phyloP scores from a whole-genome alignment of 2,113 vertebrate species.

The Ochotona princeps region DNA sequence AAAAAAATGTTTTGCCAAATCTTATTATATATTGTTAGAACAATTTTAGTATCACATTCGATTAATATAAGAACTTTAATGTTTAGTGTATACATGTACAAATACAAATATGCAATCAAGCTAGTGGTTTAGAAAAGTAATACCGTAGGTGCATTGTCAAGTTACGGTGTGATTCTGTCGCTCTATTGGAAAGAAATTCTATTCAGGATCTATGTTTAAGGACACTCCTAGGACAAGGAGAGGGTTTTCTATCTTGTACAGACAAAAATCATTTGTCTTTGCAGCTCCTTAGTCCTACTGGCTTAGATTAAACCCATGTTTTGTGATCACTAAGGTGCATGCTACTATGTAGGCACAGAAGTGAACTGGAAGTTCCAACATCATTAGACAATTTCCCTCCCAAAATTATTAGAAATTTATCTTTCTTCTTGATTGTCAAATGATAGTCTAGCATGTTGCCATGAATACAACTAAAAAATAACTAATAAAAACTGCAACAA shows the following conservation, averaged over 20 bases:
- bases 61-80: slow-evolving; percentile 24
- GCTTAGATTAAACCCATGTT: slow-evolving; percentile 13
- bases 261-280: neutral
- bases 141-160: neutral
- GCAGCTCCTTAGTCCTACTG: neutral
- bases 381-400: neutral
- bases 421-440: neutral
- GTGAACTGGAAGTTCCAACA: neutral
- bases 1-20: neutral
- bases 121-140: neutral
- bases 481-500: neutral
- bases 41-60: neutral
- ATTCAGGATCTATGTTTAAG: neutral
- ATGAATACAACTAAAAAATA: neutral
- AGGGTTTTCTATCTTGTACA: neutral
- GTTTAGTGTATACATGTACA: neutral
- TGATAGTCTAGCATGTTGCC: neutral
- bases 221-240: neutral
- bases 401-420: slow-evolving; percentile 33
- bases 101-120: neutral
- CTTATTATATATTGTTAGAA: neutral
- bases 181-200: neutral
- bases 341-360: neutral
- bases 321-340: neutral
- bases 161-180: neutral